Base-by-base conservation (phyloP, 2,797 vertebrate genomes). In the Xenentodon cancila region DNA sequence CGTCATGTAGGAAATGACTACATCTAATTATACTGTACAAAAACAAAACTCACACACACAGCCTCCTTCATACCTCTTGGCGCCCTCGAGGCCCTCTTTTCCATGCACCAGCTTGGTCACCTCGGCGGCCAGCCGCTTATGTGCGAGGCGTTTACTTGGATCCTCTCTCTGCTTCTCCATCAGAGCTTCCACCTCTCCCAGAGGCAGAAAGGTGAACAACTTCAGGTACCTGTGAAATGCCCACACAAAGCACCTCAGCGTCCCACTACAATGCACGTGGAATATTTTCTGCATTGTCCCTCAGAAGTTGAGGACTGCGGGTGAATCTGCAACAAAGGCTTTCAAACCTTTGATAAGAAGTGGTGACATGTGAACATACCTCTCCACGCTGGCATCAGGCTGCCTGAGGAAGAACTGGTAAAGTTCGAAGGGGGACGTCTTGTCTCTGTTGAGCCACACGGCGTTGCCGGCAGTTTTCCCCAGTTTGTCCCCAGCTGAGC, bases 391-490 rank as follows among this genome's bases (percentile, higher is more conserved):
- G 25, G 75, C 68, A 51, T 99, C 98, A 0, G 92, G 95, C 81
- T 95, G 95, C 58, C 98, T 92, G 50, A 99, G 87, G 73, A 98
- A 98, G 86, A 95, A 99, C 67, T 99, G 98, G 87, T 99, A 99
- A 0, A 99, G 89, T 46, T 99, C 96, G 89, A 98, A 99, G 0
- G 97, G 95, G 25, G 98, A 96, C 0, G 96, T 99, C 84, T 89
- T 95, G n/a, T 96, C 92, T 65, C 95, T 90, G 90, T 94, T 96
- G 37, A 99, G 93, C 98, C 97, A 99, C 61, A 98, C 92, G 0
- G 98, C 96, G 21, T 99, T 99, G 27, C 98, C 97, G 1, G 96
- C 96, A 0, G 97, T 96, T 86, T 99, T 99, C 1, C 98, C 98
- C 84, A 99, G 87, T 80, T 99, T 99, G 82, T 98, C 96, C 17